Evolutionary conservation across 92 coral and sea anemone genomes (phyloP), one percentile per base, ranked within the genome.

Genomic region (Porites rus): DNA sequence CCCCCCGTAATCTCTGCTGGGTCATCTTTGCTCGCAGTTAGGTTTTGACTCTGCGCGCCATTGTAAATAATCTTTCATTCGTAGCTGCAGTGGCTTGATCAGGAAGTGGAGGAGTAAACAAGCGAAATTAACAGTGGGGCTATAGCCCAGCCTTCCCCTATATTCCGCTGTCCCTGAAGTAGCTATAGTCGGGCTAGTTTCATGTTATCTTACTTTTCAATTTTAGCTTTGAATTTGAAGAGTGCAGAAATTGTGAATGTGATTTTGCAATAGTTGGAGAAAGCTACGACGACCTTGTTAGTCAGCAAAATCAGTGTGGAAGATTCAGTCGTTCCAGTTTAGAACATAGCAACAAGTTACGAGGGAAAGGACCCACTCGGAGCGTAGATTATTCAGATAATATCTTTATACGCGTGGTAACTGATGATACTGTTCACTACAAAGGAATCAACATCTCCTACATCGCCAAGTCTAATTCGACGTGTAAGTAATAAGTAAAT

Each of bases 401-500:
- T 10, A 2, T 81, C n/a, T 81, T 22, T 59, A 1, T 81, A 17
- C 76, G 76, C 8, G 69, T 81, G 10, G 22, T 16, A 16, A 21
- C 83, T 19, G 83, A 78, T 50, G 83, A 64, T 43, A 2, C 73
- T 51, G 83, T 50, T 21, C 83, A 81, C 24, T 22, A 54, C 68
- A 56, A 28, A 58, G 86, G 77, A 31, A 53, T 69, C 67, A 70
- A 70, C 25, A 2, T 71, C 18, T 19, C 54, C 13, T 69, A 7
- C 11, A 13, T 69, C 14, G 76, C 58, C 71, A 17, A 10, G 7
- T 80, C 84, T 1, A 6, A 16, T 9, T 28, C 31, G 31, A 28
- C 31, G 31, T 28, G 31, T 28, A 28, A 28, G 31, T 28, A 28
- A 28, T 28, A 28, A 28, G 4, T 28, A 28, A 28, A 28, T 28